phyloP scores from a whole-genome alignment of 2,113 vertebrate species.

The Choloepus hoffmanni region DNA sequence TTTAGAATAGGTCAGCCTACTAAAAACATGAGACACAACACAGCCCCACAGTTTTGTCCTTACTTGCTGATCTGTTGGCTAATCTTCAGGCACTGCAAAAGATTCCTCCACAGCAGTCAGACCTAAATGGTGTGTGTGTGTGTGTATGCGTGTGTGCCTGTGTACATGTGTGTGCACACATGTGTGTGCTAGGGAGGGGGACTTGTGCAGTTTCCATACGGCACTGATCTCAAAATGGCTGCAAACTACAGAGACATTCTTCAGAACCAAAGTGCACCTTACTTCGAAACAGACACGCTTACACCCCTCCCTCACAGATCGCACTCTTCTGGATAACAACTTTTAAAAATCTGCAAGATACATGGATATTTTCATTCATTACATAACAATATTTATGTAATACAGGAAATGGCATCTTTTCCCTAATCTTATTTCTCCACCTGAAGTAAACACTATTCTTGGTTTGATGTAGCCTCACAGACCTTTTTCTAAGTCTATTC shows the following conservation, averaged over 20 bases:
- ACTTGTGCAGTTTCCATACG: too few relatives aligned
- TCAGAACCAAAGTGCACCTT: neutral
- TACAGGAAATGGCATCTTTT: rapidly evolving
- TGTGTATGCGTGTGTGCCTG: neutral
- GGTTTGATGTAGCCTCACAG: rapidly evolving
- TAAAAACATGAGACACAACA: rapidly evolving
- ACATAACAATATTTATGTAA: neutral
- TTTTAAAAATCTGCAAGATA: neutral
- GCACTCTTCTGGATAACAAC: too few relatives aligned
- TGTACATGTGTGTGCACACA: neutral
- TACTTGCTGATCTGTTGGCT: neutral
- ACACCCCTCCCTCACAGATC: neutral
- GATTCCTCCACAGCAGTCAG: rapidly evolving
- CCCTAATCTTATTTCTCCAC: neutral
- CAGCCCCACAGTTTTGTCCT: rapidly evolving
- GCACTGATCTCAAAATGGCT: neutral
- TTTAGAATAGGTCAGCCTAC: neutral
- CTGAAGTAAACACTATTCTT: neutral
- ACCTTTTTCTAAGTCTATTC: neutral
- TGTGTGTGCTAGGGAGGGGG: neutral
- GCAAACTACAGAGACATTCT: neutral
- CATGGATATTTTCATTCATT: neutral
- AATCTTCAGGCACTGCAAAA: rapidly evolving
- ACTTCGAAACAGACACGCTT: neutral
- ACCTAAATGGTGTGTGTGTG: too few relatives aligned